phyloP scores from a whole-genome alignment of 2,888 invertebrate species.

The Chrysomela aeneicollis region DNA sequence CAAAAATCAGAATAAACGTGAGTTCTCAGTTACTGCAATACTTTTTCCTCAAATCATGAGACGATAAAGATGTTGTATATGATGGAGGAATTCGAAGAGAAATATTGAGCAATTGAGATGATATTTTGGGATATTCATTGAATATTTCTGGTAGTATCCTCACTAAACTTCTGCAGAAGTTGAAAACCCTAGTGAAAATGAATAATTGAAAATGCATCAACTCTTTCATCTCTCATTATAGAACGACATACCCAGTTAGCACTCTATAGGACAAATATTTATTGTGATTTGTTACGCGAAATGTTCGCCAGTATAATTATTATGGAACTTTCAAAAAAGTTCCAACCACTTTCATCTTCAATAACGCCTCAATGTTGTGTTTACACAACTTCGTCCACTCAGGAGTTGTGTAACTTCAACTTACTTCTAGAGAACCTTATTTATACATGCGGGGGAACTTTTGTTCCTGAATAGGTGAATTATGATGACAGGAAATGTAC shows the following conservation, averaged over 20 bases:
- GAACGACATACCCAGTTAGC: too few species aligned
- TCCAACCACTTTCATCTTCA: not conserved
- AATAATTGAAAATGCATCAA: too few species aligned
- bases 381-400: conserved; percentile 17
- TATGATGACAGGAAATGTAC: conserved; percentile 28
- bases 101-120: not conserved
- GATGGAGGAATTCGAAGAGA: not conserved
- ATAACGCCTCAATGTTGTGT: conserved; percentile 12
- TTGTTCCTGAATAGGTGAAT: conserved; percentile 22
- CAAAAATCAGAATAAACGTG: not conserved
- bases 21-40: not conserved
- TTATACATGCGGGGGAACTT: conserved; percentile 31
- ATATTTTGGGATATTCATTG: too few species aligned
- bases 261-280: too few species aligned
- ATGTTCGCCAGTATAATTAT: not conserved
- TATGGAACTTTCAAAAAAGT: not conserved
- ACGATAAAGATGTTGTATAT: not conserved
- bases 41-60: not conserved
- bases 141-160: too few species aligned
- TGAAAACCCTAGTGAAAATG: too few species aligned
- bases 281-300: not conserved
- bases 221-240: too few species aligned
- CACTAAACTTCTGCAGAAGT: too few species aligned
- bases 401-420: conserved; percentile 20
- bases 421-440: conserved; percentile 35